Percentiles rank a stretch among this genome's conserved stretches.
Conservation (phyloP, 2,888 invertebrate genomes). For the Alloscopus bannaensis region DNA sequence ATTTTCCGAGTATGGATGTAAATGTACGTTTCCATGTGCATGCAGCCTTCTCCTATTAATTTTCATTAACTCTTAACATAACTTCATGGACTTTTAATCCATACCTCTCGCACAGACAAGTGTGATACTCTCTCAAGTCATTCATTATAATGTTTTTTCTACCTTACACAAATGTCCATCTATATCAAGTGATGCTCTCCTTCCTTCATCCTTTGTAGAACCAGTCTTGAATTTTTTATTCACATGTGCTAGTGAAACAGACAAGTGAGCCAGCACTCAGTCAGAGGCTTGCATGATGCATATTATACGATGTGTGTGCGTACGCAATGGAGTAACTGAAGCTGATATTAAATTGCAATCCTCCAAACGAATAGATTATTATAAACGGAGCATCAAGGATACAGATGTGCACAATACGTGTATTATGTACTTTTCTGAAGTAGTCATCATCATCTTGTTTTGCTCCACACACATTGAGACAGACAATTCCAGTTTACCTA, state of each 20-base stretch:
- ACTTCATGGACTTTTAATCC: constrained; percentile 9
- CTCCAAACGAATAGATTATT: not conserved
- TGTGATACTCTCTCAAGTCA: not conserved
- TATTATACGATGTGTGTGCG: too few species aligned
- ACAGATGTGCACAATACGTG: not conserved
- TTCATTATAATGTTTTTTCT: not conserved
- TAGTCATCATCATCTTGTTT: not conserved
- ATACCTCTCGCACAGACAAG: not conserved
- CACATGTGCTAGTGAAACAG: not conserved
- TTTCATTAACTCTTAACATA: constrained; percentile 14
- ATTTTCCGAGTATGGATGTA: not conserved
- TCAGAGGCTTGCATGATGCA: too few species aligned
- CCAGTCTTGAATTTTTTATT: not conserved
- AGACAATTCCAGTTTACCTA: constrained; percentile 54
- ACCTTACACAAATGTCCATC: not conserved
- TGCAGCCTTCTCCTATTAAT: constrained; percentile 22
- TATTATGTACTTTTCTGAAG: not conserved
- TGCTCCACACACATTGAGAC: not conserved
- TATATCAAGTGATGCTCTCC: not conserved
- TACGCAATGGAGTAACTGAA: too few species aligned
- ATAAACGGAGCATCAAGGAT: not conserved
- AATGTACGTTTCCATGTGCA: not conserved
- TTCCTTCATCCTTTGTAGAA: not conserved
- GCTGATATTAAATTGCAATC: not conserved
- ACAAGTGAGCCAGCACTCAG: not conserved